These are phyloP conservation scores for Gryon sp. DNA, from an alignment of 1,140 invertebrate species.

Conservation along the genomic window DNA sequence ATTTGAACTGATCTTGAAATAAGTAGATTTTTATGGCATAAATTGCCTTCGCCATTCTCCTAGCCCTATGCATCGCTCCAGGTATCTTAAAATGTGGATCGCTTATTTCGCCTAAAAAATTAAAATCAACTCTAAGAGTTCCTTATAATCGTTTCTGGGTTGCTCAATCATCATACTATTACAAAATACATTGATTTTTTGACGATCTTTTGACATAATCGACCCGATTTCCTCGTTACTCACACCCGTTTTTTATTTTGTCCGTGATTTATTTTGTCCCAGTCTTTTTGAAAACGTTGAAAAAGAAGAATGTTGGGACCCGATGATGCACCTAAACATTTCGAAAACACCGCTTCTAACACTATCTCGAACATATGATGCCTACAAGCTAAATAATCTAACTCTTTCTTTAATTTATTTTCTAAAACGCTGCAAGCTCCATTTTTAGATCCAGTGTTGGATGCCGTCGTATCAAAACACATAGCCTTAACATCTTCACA, in stretches of 20 bases:
- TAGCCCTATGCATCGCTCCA: constrained; percentile 69
- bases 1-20: constrained; percentile 65
- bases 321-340: background rate
- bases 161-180: background rate
- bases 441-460: constrained; percentile 47
- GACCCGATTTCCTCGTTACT: too few species aligned
- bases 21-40: constrained; percentile 73
- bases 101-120: constrained; percentile 3
- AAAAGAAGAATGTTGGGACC: background rate
- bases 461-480: constrained; percentile 35
- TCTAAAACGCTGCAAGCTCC: constrained; percentile 50
- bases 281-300: background rate
- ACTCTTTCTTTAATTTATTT: constrained; percentile 26
- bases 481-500: background rate
- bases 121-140: too few species aligned
- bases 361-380: constrained; percentile 67
- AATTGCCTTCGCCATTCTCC: constrained; percentile 74
- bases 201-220: background rate
- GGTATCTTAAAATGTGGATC: too few species aligned
- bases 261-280: background rate
- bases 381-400: constrained; percentile 61
- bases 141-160: background rate
- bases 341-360: constrained; percentile 45
- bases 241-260: background rate
- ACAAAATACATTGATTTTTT: background rate